Evolutionary conservation across 2,888 invertebrate genomes (phyloP).

Genomic region (Epinotia bilunana): DNA sequence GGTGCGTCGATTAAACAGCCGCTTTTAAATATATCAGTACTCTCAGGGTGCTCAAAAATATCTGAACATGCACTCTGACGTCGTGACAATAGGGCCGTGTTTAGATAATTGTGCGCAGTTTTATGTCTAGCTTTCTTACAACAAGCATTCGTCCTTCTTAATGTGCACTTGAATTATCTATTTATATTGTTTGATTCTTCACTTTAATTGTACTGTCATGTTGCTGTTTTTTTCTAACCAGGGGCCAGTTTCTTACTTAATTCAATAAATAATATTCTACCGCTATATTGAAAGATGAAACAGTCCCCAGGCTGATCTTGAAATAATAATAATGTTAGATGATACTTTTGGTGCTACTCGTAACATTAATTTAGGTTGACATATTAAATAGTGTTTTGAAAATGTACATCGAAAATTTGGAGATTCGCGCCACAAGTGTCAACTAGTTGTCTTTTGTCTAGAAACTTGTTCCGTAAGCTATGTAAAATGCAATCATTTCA

Average conservation of each 20-base stretch:
- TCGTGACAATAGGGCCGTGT: too few relatives aligned
- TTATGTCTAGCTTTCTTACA: not conserved
- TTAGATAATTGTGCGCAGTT: too few relatives aligned
- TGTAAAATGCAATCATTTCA: constrained; percentile 46
- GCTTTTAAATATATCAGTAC: too few relatives aligned
- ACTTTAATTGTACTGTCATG: not conserved
- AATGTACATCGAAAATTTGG: not conserved
- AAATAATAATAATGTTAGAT: not conserved
- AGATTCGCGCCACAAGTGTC: not conserved
- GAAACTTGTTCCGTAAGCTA: constrained; percentile 13
- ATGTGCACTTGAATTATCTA: not conserved
- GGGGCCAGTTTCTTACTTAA: not conserved
- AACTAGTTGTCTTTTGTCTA: not conserved
- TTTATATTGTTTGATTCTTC: constrained; percentile 1
- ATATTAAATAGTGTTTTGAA: not conserved
- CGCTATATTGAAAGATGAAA: not conserved
- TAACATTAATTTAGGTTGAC: not conserved
- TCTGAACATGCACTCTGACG: too few relatives aligned
- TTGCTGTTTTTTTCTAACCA: not conserved
- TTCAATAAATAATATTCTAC: not conserved
- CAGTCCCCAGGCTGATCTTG: not conserved
- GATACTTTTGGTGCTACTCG: not conserved
- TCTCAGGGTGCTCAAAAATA: too few relatives aligned
- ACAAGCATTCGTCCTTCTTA: not conserved
- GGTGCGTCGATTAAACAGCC: not conserved